Evolutionary conservation across 2,797 vertebrate genomes (phyloP), one percentile per base, ranked within the genome.

Genomic region (Enteromius afrohamiltoni): DNA sequence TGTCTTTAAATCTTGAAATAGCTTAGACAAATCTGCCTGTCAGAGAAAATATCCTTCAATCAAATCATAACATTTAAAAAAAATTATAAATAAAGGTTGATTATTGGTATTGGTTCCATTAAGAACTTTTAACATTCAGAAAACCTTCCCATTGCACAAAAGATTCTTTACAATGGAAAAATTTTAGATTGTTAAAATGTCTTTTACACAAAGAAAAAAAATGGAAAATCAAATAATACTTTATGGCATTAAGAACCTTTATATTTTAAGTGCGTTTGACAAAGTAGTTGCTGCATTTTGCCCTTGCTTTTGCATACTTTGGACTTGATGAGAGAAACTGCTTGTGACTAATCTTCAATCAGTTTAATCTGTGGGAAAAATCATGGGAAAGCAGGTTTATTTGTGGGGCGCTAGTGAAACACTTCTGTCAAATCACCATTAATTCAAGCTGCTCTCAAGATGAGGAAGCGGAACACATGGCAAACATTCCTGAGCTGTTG

Each of bases 361-460:
- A 55, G 53, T 75, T 55, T 9, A 23, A 37, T 55, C 45, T n/a
- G 6, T n/a, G 3, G 42, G 19, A 37, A 55, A 55, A 37, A 55
- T 75, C 13, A 37, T 16, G 16, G 51, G 34, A 55, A 55, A 37
- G 29, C 31, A 37, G 6, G 6, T 75, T 55, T 11, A 75, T 75
- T 75, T 55, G 49, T 9, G 34, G 19, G 21, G 11, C 6, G 34
- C 29, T 55, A 37, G 31, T 75, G 31, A n/a, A 75, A 55, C 29
- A 55, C 29, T 53, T 74, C 29, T 34, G 49, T 53, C 19, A 53
- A 74, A 53, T 74, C 49, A 53, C 19, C 29, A 53, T 74, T 37
- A 37, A 53, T 37, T 55, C 49, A 34, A 74, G 29, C 29, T 53
- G 19, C 49, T n/a, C 49, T 74, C 71, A 34, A 74, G 19, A 74